Base-by-base conservation (phyloP, 2,113 vertebrate genomes). In the Tachysurus vachellii region DNA sequence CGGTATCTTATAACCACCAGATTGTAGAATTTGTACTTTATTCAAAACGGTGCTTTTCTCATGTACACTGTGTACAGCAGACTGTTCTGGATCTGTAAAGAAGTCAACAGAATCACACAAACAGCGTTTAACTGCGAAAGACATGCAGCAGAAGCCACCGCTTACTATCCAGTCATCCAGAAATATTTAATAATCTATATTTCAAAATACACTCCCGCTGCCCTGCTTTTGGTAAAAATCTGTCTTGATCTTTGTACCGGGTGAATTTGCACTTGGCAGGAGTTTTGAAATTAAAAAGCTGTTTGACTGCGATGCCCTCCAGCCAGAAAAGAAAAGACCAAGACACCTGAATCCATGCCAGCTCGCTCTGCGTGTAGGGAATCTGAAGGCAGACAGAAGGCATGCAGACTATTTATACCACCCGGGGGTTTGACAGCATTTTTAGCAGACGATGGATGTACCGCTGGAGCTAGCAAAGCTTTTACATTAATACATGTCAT, bases 401-500 rank as follows among this genome's bases (percentile, higher is more conserved):
- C 89, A 90, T 75, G 70, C 83, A 85, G 85, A 61, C 92, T 94
- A 95, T 95, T 95, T 93, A 93, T 94, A 94, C 31, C 86, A 71
- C 59, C 12, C 31, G 23, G 77, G 82, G 23, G 5, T 85, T 75
- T 85, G 83, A 75, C 54, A 75, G 83, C 31, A 28, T 70, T 44
- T 85, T 85, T 85, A 85, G 36, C 83, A 75, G 31, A 44, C 31
- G 66, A 75, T 75, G 53, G 68, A 95, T 93, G 92, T 93, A 94
- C 42, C 79, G 57, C 61, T 9, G 12, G 26, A 87, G 88, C 47
- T 85, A 56, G 61, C 61, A 85, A 68, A 66, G 70, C 59, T 54
- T 71, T 83, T 42, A 53, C 81, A 85, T 83, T 88, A 88, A 88
- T 83, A 81, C 28, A 77, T 54, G 36, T 61, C 50, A 56, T 79